These are phyloP conservation scores for Lucifuga dentata DNA, from an alignment of 2,113 vertebrate genomes.

Conservation along the genomic window DNA sequence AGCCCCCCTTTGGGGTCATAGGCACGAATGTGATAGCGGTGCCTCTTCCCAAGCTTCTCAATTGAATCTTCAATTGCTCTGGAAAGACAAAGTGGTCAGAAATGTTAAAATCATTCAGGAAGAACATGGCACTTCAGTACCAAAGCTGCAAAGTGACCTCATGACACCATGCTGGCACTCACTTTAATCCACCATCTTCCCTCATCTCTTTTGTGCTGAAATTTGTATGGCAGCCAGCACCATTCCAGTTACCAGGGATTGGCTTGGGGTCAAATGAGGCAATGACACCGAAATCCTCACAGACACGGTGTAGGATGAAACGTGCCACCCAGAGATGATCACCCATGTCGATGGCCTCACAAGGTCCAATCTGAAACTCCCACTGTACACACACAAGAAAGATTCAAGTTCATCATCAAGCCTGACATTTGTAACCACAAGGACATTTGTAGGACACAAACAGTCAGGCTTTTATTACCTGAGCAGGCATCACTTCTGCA, in stretches of 20 bases:
- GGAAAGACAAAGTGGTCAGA: conserved; percentile 6
- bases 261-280: conserved; percentile 97
- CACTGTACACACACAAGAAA: conserved; percentile 78
- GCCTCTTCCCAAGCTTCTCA: conserved; percentile 91
- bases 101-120: not conserved
- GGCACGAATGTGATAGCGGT: conserved; percentile 94
- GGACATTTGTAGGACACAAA: not conserved
- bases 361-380: conserved; percentile 95
- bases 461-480: conserved; percentile 81
- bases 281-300: conserved; percentile 94
- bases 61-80: conserved; percentile 95
- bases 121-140: accelerated
- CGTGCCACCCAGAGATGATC: conserved; percentile 94
- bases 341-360: conserved; percentile 93
- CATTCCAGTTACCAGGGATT: conserved; percentile 97
- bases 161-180: conserved; percentile 64
- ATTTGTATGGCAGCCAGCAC: conserved; percentile 96
- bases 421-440: not conserved
- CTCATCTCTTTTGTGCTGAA: conserved; percentile 97
- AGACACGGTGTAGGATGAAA: conserved; percentile 95
- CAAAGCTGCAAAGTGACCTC: not conserved
- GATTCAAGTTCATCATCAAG: not conserved
- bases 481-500: conserved; percentile 98
- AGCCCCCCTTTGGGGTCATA: conserved; percentile 96
- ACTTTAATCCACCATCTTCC: conserved; percentile 92